A percentile compares a stretch with the other conserved stretches of the same genome.
These are phyloP conservation scores for Thamnaconus septentrionalis DNA, from an alignment of 2,113 vertebrate genomes.

Conservation along the genomic window DNA sequence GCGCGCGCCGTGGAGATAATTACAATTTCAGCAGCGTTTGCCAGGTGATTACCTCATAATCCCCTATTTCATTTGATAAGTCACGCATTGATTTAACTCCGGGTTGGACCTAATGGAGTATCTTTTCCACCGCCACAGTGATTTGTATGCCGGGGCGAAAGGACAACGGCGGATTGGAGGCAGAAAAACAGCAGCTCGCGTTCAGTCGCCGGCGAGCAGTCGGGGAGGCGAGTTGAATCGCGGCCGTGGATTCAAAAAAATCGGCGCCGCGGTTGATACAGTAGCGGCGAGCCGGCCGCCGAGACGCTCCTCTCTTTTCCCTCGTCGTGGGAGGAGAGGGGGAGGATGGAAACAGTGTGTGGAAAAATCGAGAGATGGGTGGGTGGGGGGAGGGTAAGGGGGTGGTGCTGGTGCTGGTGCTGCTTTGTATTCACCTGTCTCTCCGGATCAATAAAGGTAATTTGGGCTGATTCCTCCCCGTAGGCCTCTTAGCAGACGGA, in stretches of 20 bases:
- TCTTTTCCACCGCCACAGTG: slow-evolving; percentile 68
- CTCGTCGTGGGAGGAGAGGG: slow-evolving; percentile 14
- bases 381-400: slow-evolving; percentile 44
- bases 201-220: slow-evolving; percentile 38
- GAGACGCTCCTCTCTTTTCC: slow-evolving; percentile 6
- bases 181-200: slow-evolving; percentile 66
- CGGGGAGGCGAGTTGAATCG: slow-evolving; percentile 58
- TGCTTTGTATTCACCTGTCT: slow-evolving; percentile 80
- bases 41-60: slow-evolving; percentile 79
- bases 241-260: slow-evolving; percentile 59
- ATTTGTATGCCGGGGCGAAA: slow-evolving; percentile 73
- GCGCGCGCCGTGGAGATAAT: slow-evolving; percentile 71
- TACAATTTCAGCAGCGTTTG: slow-evolving; percentile 76
- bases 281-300: slow-evolving; percentile 30
- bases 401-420: neutral
- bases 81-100: slow-evolving; percentile 77
- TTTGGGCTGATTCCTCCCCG: slow-evolving; percentile 77
- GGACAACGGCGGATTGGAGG: slow-evolving; percentile 68
- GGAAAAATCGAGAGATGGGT: slow-evolving; percentile 31
- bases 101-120: slow-evolving; percentile 78
- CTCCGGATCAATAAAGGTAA: slow-evolving; percentile 79
- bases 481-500: slow-evolving; percentile 75
- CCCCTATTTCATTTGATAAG: slow-evolving; percentile 80
- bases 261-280: slow-evolving; percentile 46
- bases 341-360: slow-evolving; percentile 39